Percentiles rank a stretch among this genome's conserved stretches.
Conservation (phyloP, 30 jellyfish, hydroid and myxozoan species). For the Turritopsis rubra region DNA sequence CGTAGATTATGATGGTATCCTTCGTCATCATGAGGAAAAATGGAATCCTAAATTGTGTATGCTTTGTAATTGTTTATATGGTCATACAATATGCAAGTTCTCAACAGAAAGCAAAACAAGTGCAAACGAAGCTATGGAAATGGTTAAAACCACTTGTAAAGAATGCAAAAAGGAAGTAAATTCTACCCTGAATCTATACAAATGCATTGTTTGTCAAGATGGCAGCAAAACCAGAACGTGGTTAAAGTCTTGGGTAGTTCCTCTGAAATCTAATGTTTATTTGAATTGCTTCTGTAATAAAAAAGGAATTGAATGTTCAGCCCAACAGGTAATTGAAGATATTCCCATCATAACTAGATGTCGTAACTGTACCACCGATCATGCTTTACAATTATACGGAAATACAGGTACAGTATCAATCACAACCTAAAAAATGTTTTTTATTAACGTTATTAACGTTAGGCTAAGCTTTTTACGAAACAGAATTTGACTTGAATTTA, state of each 20-base stretch:
- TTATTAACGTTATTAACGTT: too few species aligned
- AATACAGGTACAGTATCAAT: not conserved
- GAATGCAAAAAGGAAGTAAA: not conserved
- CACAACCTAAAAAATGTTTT: not conserved
- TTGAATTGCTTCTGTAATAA: not conserved
- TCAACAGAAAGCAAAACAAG: not conserved
- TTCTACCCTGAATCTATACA: not conserved
- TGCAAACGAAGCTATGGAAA: not conserved
- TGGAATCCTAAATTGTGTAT: not conserved
- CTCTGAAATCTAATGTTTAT: not conserved
- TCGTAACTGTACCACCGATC: not conserved
- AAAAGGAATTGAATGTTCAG: not conserved
- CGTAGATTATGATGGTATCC: not conserved
- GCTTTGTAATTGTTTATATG: not conserved
- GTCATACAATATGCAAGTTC: not conserved
- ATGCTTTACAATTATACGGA: not conserved
- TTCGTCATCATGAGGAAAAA: not conserved
- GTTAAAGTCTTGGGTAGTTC: not conserved
- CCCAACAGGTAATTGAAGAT: not conserved
- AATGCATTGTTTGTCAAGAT: not conserved
- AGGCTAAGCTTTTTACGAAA: not conserved
- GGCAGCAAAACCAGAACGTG: not conserved
- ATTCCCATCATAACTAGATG: not conserved
- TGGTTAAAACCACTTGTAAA: not conserved
- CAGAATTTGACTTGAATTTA: not conserved